phyloP scores from a whole-genome alignment of 1,140 invertebrate genomes.

The Pogonognathellus flavescens region DNA sequence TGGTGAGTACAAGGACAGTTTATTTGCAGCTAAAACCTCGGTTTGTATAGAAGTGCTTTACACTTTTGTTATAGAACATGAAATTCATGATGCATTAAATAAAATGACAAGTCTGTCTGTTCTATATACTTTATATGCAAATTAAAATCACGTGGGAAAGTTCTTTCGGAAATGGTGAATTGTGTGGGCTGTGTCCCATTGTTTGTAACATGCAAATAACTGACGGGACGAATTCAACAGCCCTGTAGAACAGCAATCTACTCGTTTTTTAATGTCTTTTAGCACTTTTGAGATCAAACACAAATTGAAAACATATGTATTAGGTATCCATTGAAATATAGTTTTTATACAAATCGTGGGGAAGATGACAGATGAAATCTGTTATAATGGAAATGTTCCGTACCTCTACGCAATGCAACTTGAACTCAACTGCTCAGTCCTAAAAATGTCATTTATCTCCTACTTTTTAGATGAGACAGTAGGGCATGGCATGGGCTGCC shows the following conservation, averaged over 20 bases:
- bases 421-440: conserved; percentile 4
- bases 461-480: not conserved
- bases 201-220: too few relatives aligned
- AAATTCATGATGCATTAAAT: too few relatives aligned
- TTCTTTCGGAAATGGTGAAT: too few relatives aligned
- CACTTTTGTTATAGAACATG: too few relatives aligned
- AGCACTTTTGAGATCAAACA: conserved; percentile 19
- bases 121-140: too few relatives aligned
- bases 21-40: too few relatives aligned
- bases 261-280: conserved; percentile 39
- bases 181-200: too few relatives aligned
- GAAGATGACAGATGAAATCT: conserved; percentile 16
- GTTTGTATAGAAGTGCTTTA: too few relatives aligned
- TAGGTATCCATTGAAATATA: conserved; percentile 43
- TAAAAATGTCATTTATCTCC: not conserved
- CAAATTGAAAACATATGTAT: conserved; percentile 34
- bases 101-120: too few relatives aligned
- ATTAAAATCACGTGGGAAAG: too few relatives aligned
- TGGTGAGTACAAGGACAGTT: too few relatives aligned
- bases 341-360: conserved; percentile 15
- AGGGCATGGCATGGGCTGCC: too few relatives aligned
- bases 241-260: not conserved
- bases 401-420: not conserved
- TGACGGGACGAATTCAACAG: not conserved
- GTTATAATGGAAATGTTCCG: conserved; percentile 36